Conservation (phyloP, 2,888 invertebrate species). For the Morinoia aosen region DNA sequence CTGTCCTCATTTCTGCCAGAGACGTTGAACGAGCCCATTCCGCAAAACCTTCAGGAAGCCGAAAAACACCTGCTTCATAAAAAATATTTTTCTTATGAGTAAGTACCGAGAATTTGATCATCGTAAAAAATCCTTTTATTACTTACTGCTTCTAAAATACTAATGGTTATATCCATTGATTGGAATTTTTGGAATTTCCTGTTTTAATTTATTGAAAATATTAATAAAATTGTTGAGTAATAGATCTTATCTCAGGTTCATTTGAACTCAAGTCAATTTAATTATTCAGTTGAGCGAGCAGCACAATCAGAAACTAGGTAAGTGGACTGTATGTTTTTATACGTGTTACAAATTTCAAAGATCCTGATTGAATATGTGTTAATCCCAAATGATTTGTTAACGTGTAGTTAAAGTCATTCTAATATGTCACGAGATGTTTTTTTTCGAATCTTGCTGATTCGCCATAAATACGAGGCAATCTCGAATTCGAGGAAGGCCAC, state of each 20-base stretch:
- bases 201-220: not conserved
- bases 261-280: not conserved
- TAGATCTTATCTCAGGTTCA: not conserved
- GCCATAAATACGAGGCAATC: too few species aligned
- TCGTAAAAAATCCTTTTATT: not conserved
- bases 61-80: constrained; percentile 60
- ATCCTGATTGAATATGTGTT: not conserved
- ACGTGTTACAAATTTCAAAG: not conserved
- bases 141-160: not conserved
- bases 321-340: not conserved
- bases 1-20: constrained; percentile 68
- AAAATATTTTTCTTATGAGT: constrained; percentile 64
- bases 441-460: too few species aligned
- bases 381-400: not conserved
- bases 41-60: constrained; percentile 67
- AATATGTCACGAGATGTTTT: not conserved
- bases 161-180: not conserved
- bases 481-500: too few species aligned
- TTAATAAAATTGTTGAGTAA: not conserved
- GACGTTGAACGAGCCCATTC: constrained; percentile 68
- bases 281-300: not conserved
- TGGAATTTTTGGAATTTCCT: not conserved
- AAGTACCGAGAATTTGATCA: not conserved
- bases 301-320: not conserved
- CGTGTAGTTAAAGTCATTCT: not conserved